A percentile compares a stretch with the other conserved stretches of the same genome.
Conservation (phyloP, 2,113 vertebrate species). For the Macrotus californicus region DNA sequence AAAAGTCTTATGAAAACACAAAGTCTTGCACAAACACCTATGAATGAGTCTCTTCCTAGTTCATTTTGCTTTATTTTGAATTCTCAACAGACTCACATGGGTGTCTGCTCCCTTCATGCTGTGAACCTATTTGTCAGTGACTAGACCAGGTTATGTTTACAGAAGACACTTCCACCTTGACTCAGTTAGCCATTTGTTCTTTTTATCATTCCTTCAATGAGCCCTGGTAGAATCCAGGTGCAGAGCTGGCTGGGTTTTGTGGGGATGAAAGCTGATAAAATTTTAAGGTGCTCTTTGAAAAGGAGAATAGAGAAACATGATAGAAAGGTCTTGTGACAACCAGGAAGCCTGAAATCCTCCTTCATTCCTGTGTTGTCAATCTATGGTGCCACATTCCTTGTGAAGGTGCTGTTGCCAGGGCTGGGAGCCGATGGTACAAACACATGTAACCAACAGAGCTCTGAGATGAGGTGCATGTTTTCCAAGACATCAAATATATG, state of each 20-base stretch:
- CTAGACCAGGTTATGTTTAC: background rate
- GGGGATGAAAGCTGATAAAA: background rate
- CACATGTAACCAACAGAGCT: no score
- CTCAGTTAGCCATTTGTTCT: background rate
- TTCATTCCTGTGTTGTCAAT: no score
- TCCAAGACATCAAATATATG: no score
- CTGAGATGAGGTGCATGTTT: no score
- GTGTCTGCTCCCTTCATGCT: background rate
- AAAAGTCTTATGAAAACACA: background rate
- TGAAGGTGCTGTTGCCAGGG: no score
- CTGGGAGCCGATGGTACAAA: no score
- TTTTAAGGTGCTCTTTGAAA: background rate
- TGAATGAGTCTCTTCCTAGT: background rate
- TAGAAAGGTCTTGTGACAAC: background rate
- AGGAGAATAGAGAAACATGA: background rate
- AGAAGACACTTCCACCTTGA: background rate
- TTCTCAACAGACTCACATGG: background rate
- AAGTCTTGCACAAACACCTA: background rate
- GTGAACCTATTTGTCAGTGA: background rate
- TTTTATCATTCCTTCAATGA: background rate
- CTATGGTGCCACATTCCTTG: no score
- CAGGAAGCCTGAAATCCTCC: background rate
- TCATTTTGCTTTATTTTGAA: background rate
- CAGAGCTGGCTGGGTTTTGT: background rate
- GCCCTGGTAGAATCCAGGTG: accelerated